Evolutionary conservation across 2,797 vertebrate genomes (phyloP).

Genomic region (Ctenopoma multispine): DNA sequence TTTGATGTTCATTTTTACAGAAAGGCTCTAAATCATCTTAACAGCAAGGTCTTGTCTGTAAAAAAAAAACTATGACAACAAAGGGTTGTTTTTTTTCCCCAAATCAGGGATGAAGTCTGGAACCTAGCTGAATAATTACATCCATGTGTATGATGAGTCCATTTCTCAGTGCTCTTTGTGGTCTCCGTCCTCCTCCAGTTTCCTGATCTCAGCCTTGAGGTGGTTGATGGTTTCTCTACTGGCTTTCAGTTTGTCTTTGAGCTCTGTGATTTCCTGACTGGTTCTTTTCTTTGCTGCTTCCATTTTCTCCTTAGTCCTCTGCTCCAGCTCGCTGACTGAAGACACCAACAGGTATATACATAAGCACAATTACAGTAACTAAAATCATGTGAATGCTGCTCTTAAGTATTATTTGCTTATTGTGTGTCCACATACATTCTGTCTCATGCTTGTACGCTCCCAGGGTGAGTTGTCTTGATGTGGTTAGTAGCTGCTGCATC

Average conservation of each 20-base stretch:
- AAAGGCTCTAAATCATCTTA: neutral
- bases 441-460: slow-evolving; percentile 99
- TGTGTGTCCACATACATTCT: slow-evolving; percentile 88
- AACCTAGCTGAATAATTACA: neutral
- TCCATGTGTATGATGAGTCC: neutral
- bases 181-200: slow-evolving; percentile 95
- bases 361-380: neutral
- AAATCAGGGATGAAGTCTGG: neutral
- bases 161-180: slow-evolving; percentile 91
- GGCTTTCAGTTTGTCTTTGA: slow-evolving; percentile 97
- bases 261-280: slow-evolving; percentile 95
- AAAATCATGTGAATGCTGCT: neutral
- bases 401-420: neutral
- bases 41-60: too few species aligned
- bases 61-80: too few species aligned
- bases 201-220: slow-evolving; percentile 95
- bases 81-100: neutral
- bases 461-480: slow-evolving; percentile 94
- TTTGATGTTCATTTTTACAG: neutral
- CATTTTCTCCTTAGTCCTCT: slow-evolving; percentile 95
- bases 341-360: slow-evolving; percentile 4
- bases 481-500: slow-evolving; percentile 98
- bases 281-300: slow-evolving; percentile 96
- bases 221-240: slow-evolving; percentile 98
- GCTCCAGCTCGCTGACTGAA: slow-evolving; percentile 93